Base-by-base conservation (phyloP, 2,888 invertebrate genomes). In the Sinohyriopsis cumingii region DNA sequence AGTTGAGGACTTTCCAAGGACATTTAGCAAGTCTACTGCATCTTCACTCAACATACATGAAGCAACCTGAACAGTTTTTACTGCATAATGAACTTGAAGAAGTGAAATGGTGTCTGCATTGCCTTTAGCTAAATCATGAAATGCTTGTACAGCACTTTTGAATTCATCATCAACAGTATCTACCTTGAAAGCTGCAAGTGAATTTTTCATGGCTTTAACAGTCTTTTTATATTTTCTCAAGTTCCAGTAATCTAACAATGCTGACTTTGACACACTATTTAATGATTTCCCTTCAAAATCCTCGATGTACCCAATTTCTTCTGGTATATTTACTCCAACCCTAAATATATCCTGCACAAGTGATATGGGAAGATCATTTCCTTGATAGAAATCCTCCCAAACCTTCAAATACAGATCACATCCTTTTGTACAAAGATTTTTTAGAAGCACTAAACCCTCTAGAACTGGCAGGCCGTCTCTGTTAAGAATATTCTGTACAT, bases 71-170 rank as follows among this genome's bases (percentile, higher is more conserved):
- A 82, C 55, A 18, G 59, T 69, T 22, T 67, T 28, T 15, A 79
- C 53, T 5, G 69, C 19, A 45, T 54, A 54, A n/a, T 59, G 62
- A n/a, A 80, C 68, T 6, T 73, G 57, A 15, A 28, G 12, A 24
- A 78, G 63, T 3, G 69, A 69, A 54, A 68, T 61, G 0, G 56
- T 55, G 7, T 54, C 33, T 24, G 65, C 54, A 1, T 73, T 61
- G 22, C 68, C 59, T 15, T 64, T 20, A 33, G 33, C 28, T 12
- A 77, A n/a, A n/a, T 59, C 54, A 25, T 75, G 55, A 65, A 75
- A 79, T 9, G 74, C 66, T 5, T 63, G 19, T 15, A 78, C n/a
- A 45, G 77, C 79, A 55, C 65, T 53, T 9, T 63, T 24, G 24
- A 79, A 67, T 1, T 55, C 28, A 15, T 54, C 56, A 64, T 77